Conservation (phyloP, 1,140 invertebrate genomes). For the Ganaspis sp. region DNA sequence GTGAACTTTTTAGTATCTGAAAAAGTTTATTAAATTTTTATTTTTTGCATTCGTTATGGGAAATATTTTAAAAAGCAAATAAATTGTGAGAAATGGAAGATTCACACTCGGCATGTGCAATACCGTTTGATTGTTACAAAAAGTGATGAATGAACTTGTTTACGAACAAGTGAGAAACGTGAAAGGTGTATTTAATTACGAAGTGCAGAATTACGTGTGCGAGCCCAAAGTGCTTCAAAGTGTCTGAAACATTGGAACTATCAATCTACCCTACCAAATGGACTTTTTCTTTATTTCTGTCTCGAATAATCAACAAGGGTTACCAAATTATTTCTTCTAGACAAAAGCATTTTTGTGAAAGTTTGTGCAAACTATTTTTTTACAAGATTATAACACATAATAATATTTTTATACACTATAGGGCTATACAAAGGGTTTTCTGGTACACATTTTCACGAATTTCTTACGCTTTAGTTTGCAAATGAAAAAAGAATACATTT, state of each 20-base stretch:
- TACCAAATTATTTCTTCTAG: neutral
- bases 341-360: neutral
- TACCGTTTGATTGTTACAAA: neutral
- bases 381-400: too few relatives aligned
- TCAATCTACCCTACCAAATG: conserved; percentile 1
- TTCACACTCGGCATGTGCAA: neutral
- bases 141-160: conserved; percentile 1
- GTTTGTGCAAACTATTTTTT: neutral
- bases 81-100: too few relatives aligned
- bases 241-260: conserved; percentile 23
- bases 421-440: too few relatives aligned
- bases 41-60: too few relatives aligned
- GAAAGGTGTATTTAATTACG: neutral
- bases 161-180: neutral
- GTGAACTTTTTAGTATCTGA: too few relatives aligned
- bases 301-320: neutral
- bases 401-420: neutral
- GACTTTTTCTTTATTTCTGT: neutral
- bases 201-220: conserved; percentile 14
- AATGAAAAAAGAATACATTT: too few relatives aligned
- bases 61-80: too few relatives aligned
- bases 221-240: conserved; percentile 13
- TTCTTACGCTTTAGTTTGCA: too few relatives aligned
- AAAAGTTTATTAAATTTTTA: too few relatives aligned
- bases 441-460: too few relatives aligned